Conservation (phyloP, 2,888 invertebrate species). For the Gandaritis pyraliata region DNA sequence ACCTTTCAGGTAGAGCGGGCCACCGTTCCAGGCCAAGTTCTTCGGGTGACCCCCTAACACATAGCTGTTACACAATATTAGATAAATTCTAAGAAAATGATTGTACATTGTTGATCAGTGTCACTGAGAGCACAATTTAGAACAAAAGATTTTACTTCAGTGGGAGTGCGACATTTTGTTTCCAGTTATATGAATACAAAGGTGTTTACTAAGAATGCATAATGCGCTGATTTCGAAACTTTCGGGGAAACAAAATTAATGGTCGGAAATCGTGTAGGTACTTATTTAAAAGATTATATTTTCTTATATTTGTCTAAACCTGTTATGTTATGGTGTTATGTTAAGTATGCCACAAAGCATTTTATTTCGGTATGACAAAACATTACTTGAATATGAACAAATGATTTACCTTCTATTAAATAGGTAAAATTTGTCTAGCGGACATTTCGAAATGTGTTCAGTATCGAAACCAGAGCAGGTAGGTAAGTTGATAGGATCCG, state of each 20-base stretch:
- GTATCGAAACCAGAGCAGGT: slow-evolving; percentile 30
- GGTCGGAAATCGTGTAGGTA: slow-evolving; percentile 19
- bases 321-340: too few species aligned
- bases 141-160: slow-evolving; percentile 25
- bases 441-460: slow-evolving; percentile 36
- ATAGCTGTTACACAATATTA: slow-evolving; percentile 33
- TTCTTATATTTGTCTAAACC: not conserved
- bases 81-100: slow-evolving; percentile 26
- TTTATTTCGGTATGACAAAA: slow-evolving; percentile 17
- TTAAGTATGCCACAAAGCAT: not conserved
- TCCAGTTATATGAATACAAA: slow-evolving; percentile 28
- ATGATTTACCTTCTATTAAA: not conserved
- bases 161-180: slow-evolving; percentile 24
- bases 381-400: slow-evolving; percentile 3
- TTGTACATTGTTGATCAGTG: slow-evolving; percentile 39
- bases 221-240: slow-evolving; percentile 38
- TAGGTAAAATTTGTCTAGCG: slow-evolving; percentile 14
- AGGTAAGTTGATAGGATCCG: slow-evolving; percentile 57
- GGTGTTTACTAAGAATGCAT: slow-evolving; percentile 36
- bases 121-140: slow-evolving; percentile 20
- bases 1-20: slow-evolving; percentile 72
- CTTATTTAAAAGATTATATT: slow-evolving; percentile 6
- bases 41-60: slow-evolving; percentile 51
- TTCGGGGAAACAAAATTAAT: slow-evolving; percentile 38
- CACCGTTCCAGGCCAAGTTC: slow-evolving; percentile 75